Conservation (phyloP, 2,113 vertebrate species). For the Gasterosteus aculeatus region DNA sequence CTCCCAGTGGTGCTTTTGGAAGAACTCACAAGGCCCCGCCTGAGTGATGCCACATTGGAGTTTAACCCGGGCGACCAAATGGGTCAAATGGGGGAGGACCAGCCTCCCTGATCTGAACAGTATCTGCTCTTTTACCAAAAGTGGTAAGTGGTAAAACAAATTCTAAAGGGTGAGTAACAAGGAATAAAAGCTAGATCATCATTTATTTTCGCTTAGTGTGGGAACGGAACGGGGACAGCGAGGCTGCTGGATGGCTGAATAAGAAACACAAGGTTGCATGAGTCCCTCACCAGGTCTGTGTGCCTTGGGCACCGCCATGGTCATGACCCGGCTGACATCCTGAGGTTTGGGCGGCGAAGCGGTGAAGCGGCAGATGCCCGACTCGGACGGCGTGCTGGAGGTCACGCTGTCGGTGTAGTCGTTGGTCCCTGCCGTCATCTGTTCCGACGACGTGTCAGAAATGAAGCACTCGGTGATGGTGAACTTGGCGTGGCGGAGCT, state of each 20-base stretch:
- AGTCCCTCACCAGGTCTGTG: conserved; percentile 93
- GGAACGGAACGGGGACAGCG: neutral
- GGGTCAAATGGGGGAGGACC: too few species aligned
- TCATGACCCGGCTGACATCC: conserved; percentile 94
- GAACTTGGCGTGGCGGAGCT: conserved; percentile 98
- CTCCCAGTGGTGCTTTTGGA: neutral
- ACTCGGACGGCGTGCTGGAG: conserved; percentile 98
- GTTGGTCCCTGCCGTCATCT: conserved; percentile 98
- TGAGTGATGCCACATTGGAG: too few species aligned
- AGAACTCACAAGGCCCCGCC: neutral
- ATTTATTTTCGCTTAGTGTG: neutral
- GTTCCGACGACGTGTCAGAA: conserved; percentile 97
- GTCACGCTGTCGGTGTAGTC: conserved; percentile 99
- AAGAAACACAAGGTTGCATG: neutral
- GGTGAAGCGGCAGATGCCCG: conserved; percentile 98
- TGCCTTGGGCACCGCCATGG: conserved; percentile 98
- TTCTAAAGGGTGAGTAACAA: too few species aligned
- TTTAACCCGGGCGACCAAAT: too few species aligned
- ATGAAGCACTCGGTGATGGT: conserved; percentile 99
- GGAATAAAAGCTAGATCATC: neutral
- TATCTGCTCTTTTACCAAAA: too few species aligned
- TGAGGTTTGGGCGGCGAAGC: conserved; percentile 98
- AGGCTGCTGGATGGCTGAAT: neutral
- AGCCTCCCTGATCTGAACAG: too few species aligned
- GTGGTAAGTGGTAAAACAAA: too few species aligned